Percentiles rank a stretch among this genome's conserved stretches.
Conservation (phyloP, 2,113 vertebrate species). For the Callithrix jacchus region DNA sequence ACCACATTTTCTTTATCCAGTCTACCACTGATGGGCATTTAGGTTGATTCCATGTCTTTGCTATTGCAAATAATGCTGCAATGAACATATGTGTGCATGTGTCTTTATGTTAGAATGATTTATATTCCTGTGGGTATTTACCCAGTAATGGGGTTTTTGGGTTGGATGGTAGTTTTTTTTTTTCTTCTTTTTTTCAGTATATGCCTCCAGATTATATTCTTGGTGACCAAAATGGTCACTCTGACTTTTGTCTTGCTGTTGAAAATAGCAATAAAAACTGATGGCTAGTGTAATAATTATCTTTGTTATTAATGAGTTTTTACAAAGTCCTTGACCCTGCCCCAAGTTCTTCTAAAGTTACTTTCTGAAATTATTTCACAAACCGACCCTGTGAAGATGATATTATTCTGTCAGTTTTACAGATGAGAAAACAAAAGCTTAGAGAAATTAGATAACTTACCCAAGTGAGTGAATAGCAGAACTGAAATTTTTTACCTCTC, state of each 20-base stretch:
- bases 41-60: too few species aligned
- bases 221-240: neutral
- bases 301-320: neutral
- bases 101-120: too few species aligned
- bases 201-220: neutral
- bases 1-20: too few species aligned
- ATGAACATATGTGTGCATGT: too few species aligned
- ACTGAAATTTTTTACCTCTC: neutral
- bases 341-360: conserved; percentile 8
- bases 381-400: neutral
- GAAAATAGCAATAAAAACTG: conserved; percentile 7
- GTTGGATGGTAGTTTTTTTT: too few species aligned
- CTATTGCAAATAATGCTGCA: too few species aligned
- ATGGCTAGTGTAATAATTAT: neutral
- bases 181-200: neutral
- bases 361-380: neutral
- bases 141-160: too few species aligned
- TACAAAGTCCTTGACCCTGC: neutral
- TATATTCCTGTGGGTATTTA: too few species aligned
- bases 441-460: neutral
- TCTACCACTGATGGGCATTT: too few species aligned
- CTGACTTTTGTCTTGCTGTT: neutral
- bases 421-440: neutral
- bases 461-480: neutral
- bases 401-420: neutral